Evolutionary conservation across 2,113 vertebrate species (phyloP).

Genomic region (Chitala chitala): DNA sequence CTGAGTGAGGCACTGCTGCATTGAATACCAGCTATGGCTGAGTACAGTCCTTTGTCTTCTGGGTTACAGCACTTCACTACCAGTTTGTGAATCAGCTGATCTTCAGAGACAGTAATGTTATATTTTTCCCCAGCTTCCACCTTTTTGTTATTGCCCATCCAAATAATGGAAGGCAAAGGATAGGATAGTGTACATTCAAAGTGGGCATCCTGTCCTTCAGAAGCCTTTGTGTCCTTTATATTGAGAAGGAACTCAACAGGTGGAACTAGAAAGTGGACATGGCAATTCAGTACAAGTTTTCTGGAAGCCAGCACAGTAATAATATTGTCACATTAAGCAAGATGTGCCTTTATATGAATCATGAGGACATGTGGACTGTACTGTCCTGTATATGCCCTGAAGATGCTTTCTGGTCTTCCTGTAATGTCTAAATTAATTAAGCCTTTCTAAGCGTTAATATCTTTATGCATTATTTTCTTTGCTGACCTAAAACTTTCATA

Average conservation of each 20-base stretch:
- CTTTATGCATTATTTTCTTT: no score
- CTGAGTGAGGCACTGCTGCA: constrained; percentile 76
- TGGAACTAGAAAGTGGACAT: constrained; percentile 57
- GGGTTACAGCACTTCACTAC: constrained; percentile 59
- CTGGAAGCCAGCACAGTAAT: no score
- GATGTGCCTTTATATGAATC: no score
- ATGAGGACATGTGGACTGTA: no score
- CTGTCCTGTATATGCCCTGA: no score
- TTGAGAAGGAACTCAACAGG: constrained; percentile 61
- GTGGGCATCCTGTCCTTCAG: constrained; percentile 60
- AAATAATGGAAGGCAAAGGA: constrained; percentile 57
- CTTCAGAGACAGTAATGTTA: constrained; percentile 64
- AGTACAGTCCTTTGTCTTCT: constrained; percentile 76
- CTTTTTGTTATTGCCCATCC: constrained; percentile 63
- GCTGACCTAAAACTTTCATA: no score
- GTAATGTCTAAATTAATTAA: no score
- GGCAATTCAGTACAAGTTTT: not conserved
- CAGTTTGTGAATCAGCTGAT: constrained; percentile 73
- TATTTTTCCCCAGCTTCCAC: constrained; percentile 63
- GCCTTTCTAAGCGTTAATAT: no score
- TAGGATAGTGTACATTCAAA: constrained; percentile 69
- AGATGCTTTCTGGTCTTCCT: no score
- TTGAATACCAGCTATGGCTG: constrained; percentile 57
- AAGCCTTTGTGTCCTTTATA: constrained; percentile 59
- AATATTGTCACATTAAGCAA: no score